Base-by-base conservation (phyloP, 1,140 invertebrate genomes). In the Oscheius sp. region DNA sequence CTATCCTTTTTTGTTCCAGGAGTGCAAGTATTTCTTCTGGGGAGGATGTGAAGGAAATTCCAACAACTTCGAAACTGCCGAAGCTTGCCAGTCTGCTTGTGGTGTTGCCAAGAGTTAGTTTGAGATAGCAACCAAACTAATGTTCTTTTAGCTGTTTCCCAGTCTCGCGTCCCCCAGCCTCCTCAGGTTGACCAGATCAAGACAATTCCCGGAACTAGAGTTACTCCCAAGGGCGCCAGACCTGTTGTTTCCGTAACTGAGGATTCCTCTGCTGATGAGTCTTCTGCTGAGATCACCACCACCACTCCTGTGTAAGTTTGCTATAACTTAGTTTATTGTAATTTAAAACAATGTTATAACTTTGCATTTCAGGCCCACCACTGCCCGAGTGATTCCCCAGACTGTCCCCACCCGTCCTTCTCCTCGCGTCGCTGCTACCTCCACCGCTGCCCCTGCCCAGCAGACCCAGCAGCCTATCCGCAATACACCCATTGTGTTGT, bases 11-110 rank as follows among this genome's bases (percentile, higher is more conserved):
- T 45, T 18, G 23, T 52, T 76, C 23, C 49, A 90, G 45, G 80
- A 86, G 10, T 93, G 92, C 82, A 87, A 88, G 35, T 88, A 89
- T 32, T 94, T 94, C 84, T 86, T 89, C 15, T 94, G 91, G 81
- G 89, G 90, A 10, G 92, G 92, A 10, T 94, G 92, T 82, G 89
- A 89, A 63, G 92, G 92, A 59, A 94, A 93, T 81, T 89, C 89
- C 7, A 94, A 94, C 80, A 88, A 91, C 80, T 94, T 91, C 85
- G 84, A 89, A 3, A 90, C 91, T 0, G 88, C 90, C 78, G 92
- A 94, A 82, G 90, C 91, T 61, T 94, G 93, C 64, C 89, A 93
- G 81, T 85, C 91, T 73, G 88, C 90, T 26, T 94, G 92, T 78
- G 91, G 92, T 68, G 75, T 64, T 1, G 36, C 59, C 13, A 67